Base-by-base conservation (phyloP, 2,888 invertebrate genomes). In the Phymatocera aterrima region DNA sequence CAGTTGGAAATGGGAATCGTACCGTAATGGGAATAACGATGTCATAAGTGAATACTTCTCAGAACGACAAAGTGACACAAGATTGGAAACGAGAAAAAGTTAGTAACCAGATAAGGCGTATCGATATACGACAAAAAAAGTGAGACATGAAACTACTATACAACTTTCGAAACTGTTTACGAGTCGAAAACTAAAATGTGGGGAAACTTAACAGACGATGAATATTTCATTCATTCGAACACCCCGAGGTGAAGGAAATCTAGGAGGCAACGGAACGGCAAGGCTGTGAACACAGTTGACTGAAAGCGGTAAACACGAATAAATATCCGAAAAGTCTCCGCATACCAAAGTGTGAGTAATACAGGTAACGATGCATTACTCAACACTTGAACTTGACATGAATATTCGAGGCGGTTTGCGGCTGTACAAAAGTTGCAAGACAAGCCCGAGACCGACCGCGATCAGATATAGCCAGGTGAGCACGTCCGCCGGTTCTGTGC, bases 261-360 rank as follows among this genome's bases (percentile, higher is more conserved):
- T n/a, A n/a, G n/a, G n/a, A n/a, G n/a, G n/a, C n/a, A n/a, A n/a
- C n/a, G n/a, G n/a, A n/a, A n/a, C n/a, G n/a, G n/a, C n/a, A n/a
- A n/a, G n/a, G n/a, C n/a, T n/a, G n/a, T n/a, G n/a, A n/a, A n/a
- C n/a, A n/a, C n/a, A n/a, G n/a, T n/a, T n/a, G n/a, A n/a, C n/a
- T n/a, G n/a, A n/a, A n/a, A n/a, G n/a, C n/a, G n/a, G n/a, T n/a
- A 24, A 54, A 28, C 57, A 5, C 3, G 15, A 12, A 28, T 28
- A 15, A 57, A 57, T 21, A 24, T 12, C 8, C 15, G 15, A 28
- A 57, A 57, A 57, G 15, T 57, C 12, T 12, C 24, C 57, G 57
- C 57, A 57, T 57, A 57, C 57, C 57, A 4, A 57, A 28, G 57
- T 4, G 28, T 57, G 28, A 57, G 28, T 57, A 57, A 57, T 57